phyloP scores from a whole-genome alignment of 92 coral and sea anemone genomes.

The Epizoanthus illoricatus region DNA sequence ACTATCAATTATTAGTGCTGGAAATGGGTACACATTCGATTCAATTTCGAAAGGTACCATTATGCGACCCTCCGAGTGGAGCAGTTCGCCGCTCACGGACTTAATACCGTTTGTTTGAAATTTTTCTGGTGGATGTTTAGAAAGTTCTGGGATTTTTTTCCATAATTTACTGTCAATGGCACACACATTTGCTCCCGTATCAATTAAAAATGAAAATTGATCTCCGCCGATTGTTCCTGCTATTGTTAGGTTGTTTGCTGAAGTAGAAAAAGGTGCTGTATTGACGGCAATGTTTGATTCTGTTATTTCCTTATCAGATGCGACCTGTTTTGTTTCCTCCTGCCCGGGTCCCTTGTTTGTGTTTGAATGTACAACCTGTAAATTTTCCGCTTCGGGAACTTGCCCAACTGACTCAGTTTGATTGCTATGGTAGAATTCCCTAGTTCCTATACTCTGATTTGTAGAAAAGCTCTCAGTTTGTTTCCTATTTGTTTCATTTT shows the following conservation, averaged over 20 bases:
- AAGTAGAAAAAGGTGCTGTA: background rate
- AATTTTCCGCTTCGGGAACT: background rate
- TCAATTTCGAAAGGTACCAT: conserved; percentile 44
- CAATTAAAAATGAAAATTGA: background rate
- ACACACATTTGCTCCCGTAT: conserved; percentile 52
- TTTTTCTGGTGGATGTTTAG: conserved; percentile 23
- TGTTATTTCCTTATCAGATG: background rate
- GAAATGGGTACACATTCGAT: conserved; percentile 9
- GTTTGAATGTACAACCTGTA: background rate
- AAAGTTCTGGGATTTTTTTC: conserved; percentile 26
- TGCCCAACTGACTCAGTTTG: background rate
- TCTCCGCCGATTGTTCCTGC: background rate
- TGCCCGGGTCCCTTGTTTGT: background rate
- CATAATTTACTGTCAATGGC: conserved; percentile 39
- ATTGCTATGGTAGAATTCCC: background rate
- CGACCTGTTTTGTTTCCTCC: background rate
- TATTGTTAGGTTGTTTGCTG: conserved; percentile 7
- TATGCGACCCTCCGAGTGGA: background rate
- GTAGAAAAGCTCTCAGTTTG: background rate
- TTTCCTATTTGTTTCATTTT: background rate
- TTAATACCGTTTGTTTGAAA: conserved; percentile 1
- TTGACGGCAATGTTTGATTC: conserved; percentile 6
- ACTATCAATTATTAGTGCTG: conserved; percentile 40
- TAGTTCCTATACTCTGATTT: background rate
- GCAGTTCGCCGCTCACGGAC: conserved; percentile 24